Conservation (phyloP, 2,797 vertebrate species). For the Lepus oiostolus region DNA sequence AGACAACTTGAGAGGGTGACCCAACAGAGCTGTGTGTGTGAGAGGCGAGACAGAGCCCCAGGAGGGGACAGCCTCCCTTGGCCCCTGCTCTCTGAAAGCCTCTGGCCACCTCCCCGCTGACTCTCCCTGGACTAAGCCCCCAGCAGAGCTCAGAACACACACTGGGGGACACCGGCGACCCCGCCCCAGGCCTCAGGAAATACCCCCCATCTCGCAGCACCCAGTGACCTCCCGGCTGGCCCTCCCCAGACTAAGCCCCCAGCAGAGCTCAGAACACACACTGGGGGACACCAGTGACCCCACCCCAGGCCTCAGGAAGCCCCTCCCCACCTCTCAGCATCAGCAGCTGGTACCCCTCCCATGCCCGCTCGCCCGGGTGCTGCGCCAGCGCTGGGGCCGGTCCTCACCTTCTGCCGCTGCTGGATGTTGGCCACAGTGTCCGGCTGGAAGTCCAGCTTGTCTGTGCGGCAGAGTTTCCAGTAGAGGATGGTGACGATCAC, state of each 20-base stretch:
- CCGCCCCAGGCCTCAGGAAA: neutral
- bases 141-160: neutral
- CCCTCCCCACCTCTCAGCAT: neutral
- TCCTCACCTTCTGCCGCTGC: slow-evolving; percentile 97
- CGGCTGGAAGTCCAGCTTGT: slow-evolving; percentile 98
- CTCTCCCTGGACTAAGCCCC: neutral
- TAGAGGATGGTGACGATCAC: slow-evolving; percentile 97
- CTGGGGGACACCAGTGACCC: too few relatives aligned
- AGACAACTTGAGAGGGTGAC: neutral
- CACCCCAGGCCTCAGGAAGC: neutral
- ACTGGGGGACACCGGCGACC: too few relatives aligned
- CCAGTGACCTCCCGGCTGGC: neutral
- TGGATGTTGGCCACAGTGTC: slow-evolving; percentile 97
- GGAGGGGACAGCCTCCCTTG: neutral
- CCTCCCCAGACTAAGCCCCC: neutral
- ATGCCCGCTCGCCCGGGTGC: too few relatives aligned
- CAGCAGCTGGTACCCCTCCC: neutral
- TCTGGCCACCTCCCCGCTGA: neutral
- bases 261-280: neutral
- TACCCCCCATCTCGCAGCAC: accelerated
- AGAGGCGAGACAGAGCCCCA: neutral
- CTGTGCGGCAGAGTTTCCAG: slow-evolving; percentile 98
- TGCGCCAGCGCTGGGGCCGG: accelerated
- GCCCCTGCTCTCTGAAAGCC: neutral
- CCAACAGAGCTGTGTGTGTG: accelerated